phyloP scores from a whole-genome alignment of 2,888 invertebrate species.

The Caenorhabditis doughertyi region DNA sequence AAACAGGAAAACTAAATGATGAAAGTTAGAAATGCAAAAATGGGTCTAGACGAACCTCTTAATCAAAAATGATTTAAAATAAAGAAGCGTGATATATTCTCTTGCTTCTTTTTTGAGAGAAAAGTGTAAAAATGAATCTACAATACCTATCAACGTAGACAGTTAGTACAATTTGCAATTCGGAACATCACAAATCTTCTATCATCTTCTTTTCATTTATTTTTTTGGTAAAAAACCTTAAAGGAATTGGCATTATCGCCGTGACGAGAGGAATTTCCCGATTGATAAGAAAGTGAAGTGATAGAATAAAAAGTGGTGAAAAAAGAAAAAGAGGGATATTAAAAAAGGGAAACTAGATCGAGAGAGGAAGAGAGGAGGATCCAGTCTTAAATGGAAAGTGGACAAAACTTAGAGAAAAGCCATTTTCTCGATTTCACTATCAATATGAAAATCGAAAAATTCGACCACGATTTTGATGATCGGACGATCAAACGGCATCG shows the following conservation, averaged over 20 bases:
- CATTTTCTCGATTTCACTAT: slow-evolving; percentile 45
- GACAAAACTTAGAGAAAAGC: slow-evolving; percentile 14
- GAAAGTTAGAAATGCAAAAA: not conserved
- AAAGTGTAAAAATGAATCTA: slow-evolving; percentile 26
- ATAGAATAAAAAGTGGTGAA: slow-evolving; percentile 17
- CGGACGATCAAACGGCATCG: not conserved
- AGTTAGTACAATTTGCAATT: not conserved
- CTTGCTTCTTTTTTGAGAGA: not conserved
- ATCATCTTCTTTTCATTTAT: slow-evolving; percentile 1
- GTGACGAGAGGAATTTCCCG: slow-evolving; percentile 2
- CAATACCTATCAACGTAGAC: not conserved
- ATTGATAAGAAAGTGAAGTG: not conserved
- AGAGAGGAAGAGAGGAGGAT: not conserved
- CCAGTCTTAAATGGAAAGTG: slow-evolving; percentile 30
- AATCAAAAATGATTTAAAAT: not conserved
- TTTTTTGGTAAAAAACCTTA: not conserved
- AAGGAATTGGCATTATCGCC: not conserved
- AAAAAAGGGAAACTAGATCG: slow-evolving; percentile 16
- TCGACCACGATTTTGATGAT: slow-evolving; percentile 9
- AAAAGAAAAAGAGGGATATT: not conserved
- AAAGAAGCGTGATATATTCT: slow-evolving; percentile 3
- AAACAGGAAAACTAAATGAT: not conserved
- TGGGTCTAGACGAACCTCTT: not conserved
- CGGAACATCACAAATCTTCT: slow-evolving; percentile 28
- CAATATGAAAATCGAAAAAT: slow-evolving; percentile 44